Conservation (phyloP, 1,140 invertebrate genomes). For the Bicyclus anynana region DNA sequence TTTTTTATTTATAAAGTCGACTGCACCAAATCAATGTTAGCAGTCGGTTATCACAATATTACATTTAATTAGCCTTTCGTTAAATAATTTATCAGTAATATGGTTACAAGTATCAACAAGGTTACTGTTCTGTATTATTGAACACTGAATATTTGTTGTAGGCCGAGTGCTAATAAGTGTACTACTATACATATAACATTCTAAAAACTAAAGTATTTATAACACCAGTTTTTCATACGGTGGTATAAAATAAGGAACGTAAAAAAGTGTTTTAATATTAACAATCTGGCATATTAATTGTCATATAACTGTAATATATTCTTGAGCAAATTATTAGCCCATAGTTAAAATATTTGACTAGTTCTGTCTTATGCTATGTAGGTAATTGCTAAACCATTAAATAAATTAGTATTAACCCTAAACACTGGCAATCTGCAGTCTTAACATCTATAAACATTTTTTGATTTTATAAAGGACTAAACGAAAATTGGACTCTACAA, state of each 20-base stretch:
- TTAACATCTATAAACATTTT: slow-evolving; percentile 44
- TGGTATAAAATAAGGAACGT: slow-evolving; percentile 28
- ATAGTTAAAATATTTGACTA: slow-evolving; percentile 67
- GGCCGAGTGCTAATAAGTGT: slow-evolving; percentile 18
- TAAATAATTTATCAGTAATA: background rate
- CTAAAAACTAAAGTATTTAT: slow-evolving; percentile 15
- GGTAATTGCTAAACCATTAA: slow-evolving; percentile 44
- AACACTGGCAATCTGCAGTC: slow-evolving; percentile 69
- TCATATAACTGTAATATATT: slow-evolving; percentile 20
- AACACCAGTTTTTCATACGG: slow-evolving; percentile 11
- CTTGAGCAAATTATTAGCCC: slow-evolving; percentile 57
- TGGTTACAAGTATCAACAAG: slow-evolving; percentile 6
- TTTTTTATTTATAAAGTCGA: slow-evolving; percentile 47
- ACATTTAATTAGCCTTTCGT: slow-evolving; percentile 8
- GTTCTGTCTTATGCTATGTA: slow-evolving; percentile 50
- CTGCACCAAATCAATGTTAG: slow-evolving; percentile 19
- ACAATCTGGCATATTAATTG: slow-evolving; percentile 18
- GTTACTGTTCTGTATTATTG: slow-evolving; percentile 1
- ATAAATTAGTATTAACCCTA: slow-evolving; percentile 38
- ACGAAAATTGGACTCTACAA: background rate
- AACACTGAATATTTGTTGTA: slow-evolving; percentile 15
- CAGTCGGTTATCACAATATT: slow-evolving; percentile 52
- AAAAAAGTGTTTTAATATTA: slow-evolving; percentile 26
- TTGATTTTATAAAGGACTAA: slow-evolving; percentile 10
- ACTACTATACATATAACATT: slow-evolving; percentile 5